A percentile compares a stretch with the other conserved stretches of the same genome.
These are phyloP conservation scores for Creontiades dilutus DNA, from an alignment of 2,888 invertebrate species.

Conservation along the genomic window DNA sequence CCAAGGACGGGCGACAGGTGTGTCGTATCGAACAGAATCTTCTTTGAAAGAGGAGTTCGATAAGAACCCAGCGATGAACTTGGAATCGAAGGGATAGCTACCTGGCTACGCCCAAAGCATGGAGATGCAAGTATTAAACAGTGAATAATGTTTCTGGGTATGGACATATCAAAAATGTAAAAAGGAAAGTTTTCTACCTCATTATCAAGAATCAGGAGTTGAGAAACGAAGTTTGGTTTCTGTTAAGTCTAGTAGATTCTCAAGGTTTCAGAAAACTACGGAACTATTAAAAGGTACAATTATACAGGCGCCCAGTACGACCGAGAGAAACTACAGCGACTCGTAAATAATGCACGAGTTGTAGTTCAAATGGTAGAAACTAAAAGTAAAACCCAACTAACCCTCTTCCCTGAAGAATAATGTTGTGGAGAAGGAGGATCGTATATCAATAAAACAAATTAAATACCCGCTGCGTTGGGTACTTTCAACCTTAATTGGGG, in stretches of 20 bases:
- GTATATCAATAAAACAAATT: conserved; percentile 42
- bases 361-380: not conserved
- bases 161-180: too few relatives aligned
- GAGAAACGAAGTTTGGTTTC: too few relatives aligned
- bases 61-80: not conserved
- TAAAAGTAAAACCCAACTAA: not conserved
- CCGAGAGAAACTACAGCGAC: not conserved
- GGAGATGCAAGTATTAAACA: too few relatives aligned
- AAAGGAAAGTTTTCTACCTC: too few relatives aligned
- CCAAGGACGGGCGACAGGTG: conserved; percentile 25
- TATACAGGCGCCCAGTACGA: not conserved
- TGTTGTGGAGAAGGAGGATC: conserved; percentile 10
- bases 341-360: conserved; percentile 8
- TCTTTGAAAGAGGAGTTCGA: conserved; percentile 18
- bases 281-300: too few relatives aligned
- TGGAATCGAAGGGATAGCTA: not conserved
- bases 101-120: not conserved
- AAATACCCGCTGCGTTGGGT: conserved; percentile 39
- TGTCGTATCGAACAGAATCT: not conserved
- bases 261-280: too few relatives aligned
- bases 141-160: too few relatives aligned
- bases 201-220: too few relatives aligned
- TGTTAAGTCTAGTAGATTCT: too few relatives aligned
- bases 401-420: conserved; percentile 9
- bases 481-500: conserved; percentile 17